Base-by-base conservation (phyloP, 1,140 invertebrate species). In the Drosophila pallidifrons region DNA sequence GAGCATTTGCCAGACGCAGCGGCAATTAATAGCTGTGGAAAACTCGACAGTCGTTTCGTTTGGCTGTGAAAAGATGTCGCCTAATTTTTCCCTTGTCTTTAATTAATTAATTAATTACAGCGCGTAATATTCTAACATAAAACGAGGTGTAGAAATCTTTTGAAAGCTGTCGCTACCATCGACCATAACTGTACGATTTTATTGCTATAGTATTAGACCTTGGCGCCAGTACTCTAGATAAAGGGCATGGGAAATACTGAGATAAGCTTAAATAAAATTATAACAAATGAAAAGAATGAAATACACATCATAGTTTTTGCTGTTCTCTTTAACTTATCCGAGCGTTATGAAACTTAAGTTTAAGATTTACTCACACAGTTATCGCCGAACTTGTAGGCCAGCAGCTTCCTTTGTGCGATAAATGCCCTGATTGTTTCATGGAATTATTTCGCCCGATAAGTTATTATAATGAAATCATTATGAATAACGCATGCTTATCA, bases 91-190 rank as follows among this genome's bases (percentile, higher is more conserved):
- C 41, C 75, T 74, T 78, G 67, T 78, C 47, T 73, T 76, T 89
- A 81, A 81, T 88, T 88, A 88, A 88, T 89, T 89, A 89, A 88
- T 89, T 88, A 89, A 90, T 89, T 85, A 81, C 66, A 38, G 52
- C 15, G 45, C 71, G 46, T 65, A 67, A 73, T 60, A 73, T 47
- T 66, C 57, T 41, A 81, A 49, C 51, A 69, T 55, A 75, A 25
- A 30, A 43, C 4, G 11, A 41, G 45, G 15, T 28, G 67, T 51
- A 35, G 35, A 55, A 65, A 52, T 16, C 52, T 66, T 75, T 75
- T 16, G 60, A 79, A 83, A 83, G 63, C 69, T 52, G 47, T 64
- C 16, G 16, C 52, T 72, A 46, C 67, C 35, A 61, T 55, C 28
- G 41, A 5, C 15, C 30, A 55, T 57, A 45, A 66, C 52, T 55